Evolutionary conservation across 2,888 invertebrate species (phyloP), one percentile per base, ranked within the genome.

Genomic region (Villa cingulata): DNA sequence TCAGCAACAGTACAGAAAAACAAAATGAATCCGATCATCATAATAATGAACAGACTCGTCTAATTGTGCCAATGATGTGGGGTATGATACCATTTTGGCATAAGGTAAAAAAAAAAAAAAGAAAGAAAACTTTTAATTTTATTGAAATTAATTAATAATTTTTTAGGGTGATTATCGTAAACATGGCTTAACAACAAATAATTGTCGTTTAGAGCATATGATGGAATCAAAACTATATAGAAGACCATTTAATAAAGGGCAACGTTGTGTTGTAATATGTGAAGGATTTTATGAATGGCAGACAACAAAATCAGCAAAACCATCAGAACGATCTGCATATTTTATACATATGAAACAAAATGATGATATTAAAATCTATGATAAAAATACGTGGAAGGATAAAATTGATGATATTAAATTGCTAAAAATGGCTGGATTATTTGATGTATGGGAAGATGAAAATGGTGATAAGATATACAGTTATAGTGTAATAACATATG

Each of bases 281-380:
- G 86, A 89, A 68, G 89, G 90, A 44, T 89, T 81, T 61, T 86
- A 85, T 61, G 86, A 86, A 66, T 86, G 86, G 86, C 78, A 83
- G 62, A 80, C 81, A 6, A 78, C 75, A n/a, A 71, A 73, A 49
- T 65, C 70, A 4, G 70, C 72, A 52, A 87, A 85, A 60, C 66
- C 72, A 14, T 73, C 74, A 51, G 66, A 66, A 16, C 83, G 84
- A 57, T 81, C 83, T 58, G 86, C 86, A 0, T 84, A 83, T 63
- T 82, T 80, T 54, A 75, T 89, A 48, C 80, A 83, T 65, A 72
- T 77, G 55, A 74, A 75, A 14, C 82, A 84, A 62, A 59, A 68
- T 29, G 65, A 72, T 23, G 67, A 66, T 46, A 64, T 71, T 2
- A 63, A 70, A 67, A 68, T 78, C 17, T 77, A 80, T 61, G 73